Percentiles rank a stretch among this genome's conserved stretches.
phyloP scores from a whole-genome alignment of 2,113 vertebrate genomes.

The Triplophysa tibetana region DNA sequence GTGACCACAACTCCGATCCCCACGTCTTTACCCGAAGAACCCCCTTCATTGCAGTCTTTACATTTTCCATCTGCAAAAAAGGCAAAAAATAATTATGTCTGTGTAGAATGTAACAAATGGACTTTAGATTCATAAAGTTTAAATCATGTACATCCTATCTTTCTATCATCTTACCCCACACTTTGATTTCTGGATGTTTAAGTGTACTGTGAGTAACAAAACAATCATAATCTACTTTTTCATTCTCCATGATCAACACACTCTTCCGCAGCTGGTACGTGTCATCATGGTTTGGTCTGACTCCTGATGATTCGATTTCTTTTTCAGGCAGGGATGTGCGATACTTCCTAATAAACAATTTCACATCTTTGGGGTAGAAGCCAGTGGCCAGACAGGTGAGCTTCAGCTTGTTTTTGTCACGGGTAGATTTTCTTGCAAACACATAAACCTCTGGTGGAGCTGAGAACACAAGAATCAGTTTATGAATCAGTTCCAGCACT shows the following conservation, averaged over 20 bases:
- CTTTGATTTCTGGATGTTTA: background rate
- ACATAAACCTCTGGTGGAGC: slow-evolving; percentile 25
- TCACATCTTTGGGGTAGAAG: slow-evolving; percentile 42
- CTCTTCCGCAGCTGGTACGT: slow-evolving; percentile 36
- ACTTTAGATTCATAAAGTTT: background rate
- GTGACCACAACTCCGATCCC: background rate
- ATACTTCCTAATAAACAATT: background rate
- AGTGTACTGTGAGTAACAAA: background rate
- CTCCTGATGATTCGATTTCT: background rate
- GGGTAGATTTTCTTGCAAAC: background rate
- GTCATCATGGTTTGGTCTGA: slow-evolving; percentile 47
- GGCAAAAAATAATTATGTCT: background rate
- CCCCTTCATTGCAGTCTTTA: background rate
- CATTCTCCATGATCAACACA: background rate
- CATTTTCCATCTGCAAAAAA: slow-evolving; percentile 17
- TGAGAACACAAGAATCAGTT: background rate
- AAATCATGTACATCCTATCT: background rate
- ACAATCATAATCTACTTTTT: slow-evolving; percentile 21
- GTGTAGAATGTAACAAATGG: too few relatives aligned
- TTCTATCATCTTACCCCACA: background rate
- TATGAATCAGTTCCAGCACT: background rate
- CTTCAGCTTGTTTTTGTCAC: background rate
- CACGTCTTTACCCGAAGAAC: background rate
- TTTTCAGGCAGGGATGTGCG: background rate
- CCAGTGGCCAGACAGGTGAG: slow-evolving; percentile 47